Evolutionary conservation across 2,888 invertebrate species (phyloP).

Genomic region (Eristalis arbustorum): DNA sequence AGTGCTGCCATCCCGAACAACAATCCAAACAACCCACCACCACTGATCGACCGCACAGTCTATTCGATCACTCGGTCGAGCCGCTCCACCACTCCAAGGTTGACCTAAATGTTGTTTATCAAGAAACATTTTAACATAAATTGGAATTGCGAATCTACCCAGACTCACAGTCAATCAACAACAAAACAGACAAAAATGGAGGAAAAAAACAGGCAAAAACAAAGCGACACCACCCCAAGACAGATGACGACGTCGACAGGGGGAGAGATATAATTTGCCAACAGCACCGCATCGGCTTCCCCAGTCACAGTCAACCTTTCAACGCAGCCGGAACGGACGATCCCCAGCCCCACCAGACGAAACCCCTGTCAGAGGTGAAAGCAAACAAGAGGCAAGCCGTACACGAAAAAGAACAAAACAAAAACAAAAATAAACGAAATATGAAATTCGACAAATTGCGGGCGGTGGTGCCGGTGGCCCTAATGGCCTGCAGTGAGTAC

Average conservation of each 20-base stretch:
- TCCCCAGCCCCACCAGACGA: neutral
- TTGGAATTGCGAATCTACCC: neutral
- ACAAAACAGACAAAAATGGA: neutral
- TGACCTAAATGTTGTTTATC: neutral
- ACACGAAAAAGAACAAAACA: too few species aligned
- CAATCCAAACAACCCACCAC: neutral
- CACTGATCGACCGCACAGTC: neutral
- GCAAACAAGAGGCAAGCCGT: neutral
- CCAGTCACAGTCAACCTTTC: constrained; percentile 31
- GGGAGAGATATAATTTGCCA: neutral
- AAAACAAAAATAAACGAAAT: neutral
- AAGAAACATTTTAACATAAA: neutral
- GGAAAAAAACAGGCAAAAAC: too few species aligned
- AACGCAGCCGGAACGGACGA: constrained; percentile 1
- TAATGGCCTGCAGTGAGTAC: constrained; percentile 19
- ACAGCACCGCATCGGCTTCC: constrained; percentile 13
- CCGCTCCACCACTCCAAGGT: neutral
- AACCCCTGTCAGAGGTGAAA: neutral
- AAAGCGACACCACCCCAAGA: too few species aligned
- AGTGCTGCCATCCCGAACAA: neutral
- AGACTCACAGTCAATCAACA: neutral
- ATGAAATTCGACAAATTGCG: constrained; percentile 3
- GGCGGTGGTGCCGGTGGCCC: neutral
- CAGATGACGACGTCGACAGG: neutral
- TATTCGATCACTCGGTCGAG: neutral